Evolutionary conservation across 2,888 invertebrate species (phyloP), one percentile per base, ranked within the genome.

Genomic region (Euzophera pinguis): DNA sequence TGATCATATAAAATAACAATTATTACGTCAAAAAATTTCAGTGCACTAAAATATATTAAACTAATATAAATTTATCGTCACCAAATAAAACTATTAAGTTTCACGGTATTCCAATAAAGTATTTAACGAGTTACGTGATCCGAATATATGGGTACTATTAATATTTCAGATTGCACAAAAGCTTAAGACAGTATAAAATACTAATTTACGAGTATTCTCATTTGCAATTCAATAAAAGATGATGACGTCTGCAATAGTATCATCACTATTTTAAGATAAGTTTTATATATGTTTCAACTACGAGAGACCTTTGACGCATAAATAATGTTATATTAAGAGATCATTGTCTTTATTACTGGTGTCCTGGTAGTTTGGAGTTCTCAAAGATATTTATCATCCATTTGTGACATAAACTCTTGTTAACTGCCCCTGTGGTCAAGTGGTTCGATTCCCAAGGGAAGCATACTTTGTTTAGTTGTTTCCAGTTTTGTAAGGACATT

Each of bases 331-430:
- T 59, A 61, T 60, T 62, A 57, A 52, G 53, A 64, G 57, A 56
- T 70, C 73, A 73, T 73, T 72, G 63, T 61, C 58, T 63, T 58
- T 65, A 70, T 68, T 62, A 61, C 53, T 58, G 55, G n/a, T 64
- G 56, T 71, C 69, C 73, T 62, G 52, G 47, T 48, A 50, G 35
- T 22, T 52, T 39, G 43, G 43, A 43, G 32, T 32, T 10, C 32
- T 32, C 32, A 32, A 1, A 32, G 32, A 32, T 22, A 22, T 22
- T 3, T 22, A 22, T 22, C 22, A 32, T 2, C 32, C 7, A 32
- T 32, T 32, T 4, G 7, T 9, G 10, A 32, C 8, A 32, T 32
- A 4, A 32, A 32, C 10, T 4, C 7, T 32, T 32, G 7, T 6
- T 29, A 7, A 6, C 29, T 6, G 29, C 29, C n/a, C n/a, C n/a